phyloP scores from a whole-genome alignment of 2,113 vertebrate species.

The Centrocercus urophasianus region DNA sequence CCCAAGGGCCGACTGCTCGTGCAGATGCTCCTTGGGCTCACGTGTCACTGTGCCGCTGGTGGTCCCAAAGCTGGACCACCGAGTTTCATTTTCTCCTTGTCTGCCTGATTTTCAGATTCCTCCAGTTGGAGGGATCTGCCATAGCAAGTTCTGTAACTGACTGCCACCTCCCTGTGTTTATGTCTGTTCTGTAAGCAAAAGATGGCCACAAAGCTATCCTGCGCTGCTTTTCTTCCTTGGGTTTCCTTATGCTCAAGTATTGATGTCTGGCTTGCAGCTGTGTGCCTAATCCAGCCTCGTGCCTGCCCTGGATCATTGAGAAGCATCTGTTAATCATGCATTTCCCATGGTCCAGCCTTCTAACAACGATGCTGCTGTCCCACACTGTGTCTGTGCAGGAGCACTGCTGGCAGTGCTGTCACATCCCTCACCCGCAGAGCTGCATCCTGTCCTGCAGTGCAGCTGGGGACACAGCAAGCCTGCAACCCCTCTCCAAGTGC shows the following conservation, averaged over 20 bases:
- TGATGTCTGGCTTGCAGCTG: neutral
- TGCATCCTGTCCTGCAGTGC: neutral
- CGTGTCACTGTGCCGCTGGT: neutral
- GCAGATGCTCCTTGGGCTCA: neutral
- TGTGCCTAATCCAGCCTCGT: neutral
- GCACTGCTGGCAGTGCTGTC: rapidly evolving
- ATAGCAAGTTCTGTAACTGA: neutral
- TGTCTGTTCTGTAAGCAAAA: rapidly evolving
- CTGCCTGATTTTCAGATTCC: neutral
- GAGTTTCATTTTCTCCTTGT: neutral
- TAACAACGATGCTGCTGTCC: no score
- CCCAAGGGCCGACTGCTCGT: neutral
- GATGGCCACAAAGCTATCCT: neutral
- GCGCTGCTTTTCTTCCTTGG: neutral
- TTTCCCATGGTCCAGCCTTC: neutral
- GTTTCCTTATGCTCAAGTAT: neutral
- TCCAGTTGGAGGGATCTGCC: neutral
- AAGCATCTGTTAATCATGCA: neutral
- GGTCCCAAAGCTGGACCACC: neutral
- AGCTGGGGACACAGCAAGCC: neutral
- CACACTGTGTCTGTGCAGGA: neutral
- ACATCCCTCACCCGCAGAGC: neutral
- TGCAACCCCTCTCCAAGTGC: rapidly evolving
- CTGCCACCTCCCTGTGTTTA: rapidly evolving
- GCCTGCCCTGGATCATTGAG: neutral